These are phyloP conservation scores for Ormyrus nitidulus DNA, from an alignment of 2,888 invertebrate species.

Conservation along the genomic window DNA sequence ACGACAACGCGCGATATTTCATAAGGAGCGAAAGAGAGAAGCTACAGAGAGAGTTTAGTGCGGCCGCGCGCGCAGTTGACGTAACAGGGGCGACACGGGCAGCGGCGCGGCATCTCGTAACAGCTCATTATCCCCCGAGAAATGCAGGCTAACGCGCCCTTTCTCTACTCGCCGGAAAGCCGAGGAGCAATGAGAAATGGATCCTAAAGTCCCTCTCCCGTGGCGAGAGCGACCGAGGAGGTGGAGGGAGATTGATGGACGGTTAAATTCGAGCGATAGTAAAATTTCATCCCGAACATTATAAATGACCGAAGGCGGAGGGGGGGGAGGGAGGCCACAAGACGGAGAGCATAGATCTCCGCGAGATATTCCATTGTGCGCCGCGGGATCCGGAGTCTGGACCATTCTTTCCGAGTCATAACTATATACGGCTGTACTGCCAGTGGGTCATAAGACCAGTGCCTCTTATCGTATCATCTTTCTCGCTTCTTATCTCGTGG, in stretches of 20 bases:
- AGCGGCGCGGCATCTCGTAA: conserved; percentile 28
- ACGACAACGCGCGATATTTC: conserved; percentile 23
- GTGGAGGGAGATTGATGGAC: conserved; percentile 39
- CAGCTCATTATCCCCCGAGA: conserved; percentile 47
- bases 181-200: conserved; percentile 47
- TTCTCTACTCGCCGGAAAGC: neutral
- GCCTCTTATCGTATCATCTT: conserved; percentile 42
- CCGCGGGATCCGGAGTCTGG: conserved; percentile 5
- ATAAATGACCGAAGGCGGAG: conserved; percentile 34
- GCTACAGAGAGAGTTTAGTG: too few relatives aligned
- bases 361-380: conserved; percentile 42
- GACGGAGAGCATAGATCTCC: conserved; percentile 3
- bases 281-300: conserved; percentile 48
- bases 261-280: conserved; percentile 48
- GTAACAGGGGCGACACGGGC: conserved; percentile 11
- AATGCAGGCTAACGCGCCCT: neutral
- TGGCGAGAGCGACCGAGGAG: neutral
- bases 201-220: conserved; percentile 22
- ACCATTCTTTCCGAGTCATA: conserved; percentile 15
- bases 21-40: conserved; percentile 25
- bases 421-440: neutral
- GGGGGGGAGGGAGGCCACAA: neutral
- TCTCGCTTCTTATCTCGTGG: conserved; percentile 21
- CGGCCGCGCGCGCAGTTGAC: neutral
- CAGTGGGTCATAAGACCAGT: conserved; percentile 26